Evolutionary conservation across 2,797 vertebrate genomes (phyloP).

Genomic region (Oreortyx pictus): DNA sequence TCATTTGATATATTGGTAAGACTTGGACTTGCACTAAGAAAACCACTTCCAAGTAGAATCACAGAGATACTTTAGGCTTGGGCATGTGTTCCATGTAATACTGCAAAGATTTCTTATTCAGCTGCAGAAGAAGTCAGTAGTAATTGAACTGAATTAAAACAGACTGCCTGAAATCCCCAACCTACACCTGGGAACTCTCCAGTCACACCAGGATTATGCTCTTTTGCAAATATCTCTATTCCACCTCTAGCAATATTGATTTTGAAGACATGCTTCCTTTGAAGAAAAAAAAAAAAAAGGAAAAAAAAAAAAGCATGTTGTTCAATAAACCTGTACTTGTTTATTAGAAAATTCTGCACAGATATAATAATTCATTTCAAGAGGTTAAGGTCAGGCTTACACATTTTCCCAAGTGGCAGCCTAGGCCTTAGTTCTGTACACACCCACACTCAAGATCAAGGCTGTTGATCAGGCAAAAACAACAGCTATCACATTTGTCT

Average conservation of each 20-base stretch:
- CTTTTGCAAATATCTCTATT: not conserved
- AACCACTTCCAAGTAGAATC: not conserved
- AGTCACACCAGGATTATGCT: not conserved
- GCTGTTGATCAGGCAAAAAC: accelerated
- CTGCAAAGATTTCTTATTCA: not conserved
- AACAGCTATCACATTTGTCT: not conserved
- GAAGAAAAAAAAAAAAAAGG: not conserved
- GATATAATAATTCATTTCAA: not conserved
- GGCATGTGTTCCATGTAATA: accelerated
- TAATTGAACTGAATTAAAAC: slow-evolving; percentile 25
- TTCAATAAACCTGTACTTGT: not conserved
- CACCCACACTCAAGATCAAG: accelerated
- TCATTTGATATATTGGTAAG: not conserved
- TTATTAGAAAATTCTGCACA: not conserved
- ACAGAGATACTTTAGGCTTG: not conserved
- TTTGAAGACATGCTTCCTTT: not conserved
- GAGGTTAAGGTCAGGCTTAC: not conserved
- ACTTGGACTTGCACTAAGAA: not conserved
- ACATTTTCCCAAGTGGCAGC: not conserved
- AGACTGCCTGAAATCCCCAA: not conserved
- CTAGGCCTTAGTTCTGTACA: not conserved
- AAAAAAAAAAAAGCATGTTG: not conserved
- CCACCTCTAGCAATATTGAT: not conserved
- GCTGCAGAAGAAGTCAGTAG: not conserved
- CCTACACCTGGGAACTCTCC: slow-evolving; percentile 6